Evolutionary conservation across 2,797 vertebrate species (phyloP), one percentile per base, ranked within the genome.

Genomic region (Eulemur albifrons): DNA sequence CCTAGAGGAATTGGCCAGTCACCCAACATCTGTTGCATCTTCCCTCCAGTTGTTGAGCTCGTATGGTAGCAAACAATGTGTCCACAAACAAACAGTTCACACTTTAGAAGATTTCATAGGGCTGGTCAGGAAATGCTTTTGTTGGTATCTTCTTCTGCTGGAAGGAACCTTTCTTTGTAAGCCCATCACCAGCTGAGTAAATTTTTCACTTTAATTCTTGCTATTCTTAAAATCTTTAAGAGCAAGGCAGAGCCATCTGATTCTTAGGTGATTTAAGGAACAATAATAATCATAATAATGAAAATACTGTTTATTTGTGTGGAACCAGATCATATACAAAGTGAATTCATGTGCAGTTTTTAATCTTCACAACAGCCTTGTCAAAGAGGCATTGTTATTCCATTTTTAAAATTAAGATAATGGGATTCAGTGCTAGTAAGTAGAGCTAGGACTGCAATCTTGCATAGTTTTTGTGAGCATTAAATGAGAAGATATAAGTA

Each of bases 1-100:
- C 96, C 92, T 83, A 87, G 73, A 96, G 96, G 92, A 95, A 89
- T 59, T 87, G 96, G 73, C 94, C 67, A 76, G 95, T 97, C 82
- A 0, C 4, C 20, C 43, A 4, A 4, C 97, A 93, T 40, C 91
- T 86, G 30, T 20, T 96, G 94, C 75, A 97, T 35, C 75, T 76
- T 89, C 65, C 79, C 27, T 91, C 3, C 82, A 45, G 23, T 35
- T 23, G 52, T 14, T 59, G 85, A 40, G 75, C 52, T 86, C n/a
- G n/a, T 82, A 70, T 92, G 89, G 89, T 14, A 12, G 84, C 81
- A 87, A 87, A 88, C 88, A 87, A 6, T 61, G 88, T 50, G 23
- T 86, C 73, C 88, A 73, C 90, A 96, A 93, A 93, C 52, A 89
- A 93, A 59, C 80, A 75, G 30, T 65, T 88, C 73, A 50, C 3